Conservation (phyloP, 2,797 vertebrate species). For the Darevskia nairensis region DNA sequence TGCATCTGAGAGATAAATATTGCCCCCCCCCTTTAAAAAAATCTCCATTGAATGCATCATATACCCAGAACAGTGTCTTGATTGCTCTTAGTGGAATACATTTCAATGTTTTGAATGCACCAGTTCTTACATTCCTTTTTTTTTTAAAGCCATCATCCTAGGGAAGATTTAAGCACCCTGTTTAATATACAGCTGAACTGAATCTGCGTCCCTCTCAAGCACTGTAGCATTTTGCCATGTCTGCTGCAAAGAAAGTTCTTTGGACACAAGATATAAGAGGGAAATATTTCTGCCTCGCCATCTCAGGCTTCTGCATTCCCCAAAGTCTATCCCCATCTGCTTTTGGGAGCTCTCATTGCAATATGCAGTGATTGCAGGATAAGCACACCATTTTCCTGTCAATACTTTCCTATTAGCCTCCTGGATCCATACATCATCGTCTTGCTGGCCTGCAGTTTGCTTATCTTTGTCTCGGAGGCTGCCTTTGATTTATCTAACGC, state of each 20-base stretch:
- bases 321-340: slow-evolving; percentile 99
- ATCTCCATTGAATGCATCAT: slow-evolving; percentile 24
- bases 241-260: slow-evolving; percentile 75
- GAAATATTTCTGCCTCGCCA: slow-evolving; percentile 88
- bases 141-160: not conserved
- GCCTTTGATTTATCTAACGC: slow-evolving; percentile 97
- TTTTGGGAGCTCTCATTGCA: slow-evolving; percentile 94
- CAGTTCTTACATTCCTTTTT: slow-evolving; percentile 42
- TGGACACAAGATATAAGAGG: slow-evolving; percentile 82
- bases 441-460: slow-evolving; percentile 94
- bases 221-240: slow-evolving; percentile 61
- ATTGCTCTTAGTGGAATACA: slow-evolving; percentile 48
- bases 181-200: not conserved
- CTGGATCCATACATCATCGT: slow-evolving; percentile 97
- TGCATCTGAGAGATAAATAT: not conserved
- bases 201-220: slow-evolving; percentile 39
- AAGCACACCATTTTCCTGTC: slow-evolving; percentile 99
- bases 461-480: slow-evolving; percentile 93
- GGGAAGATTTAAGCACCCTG: not conserved
- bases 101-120: slow-evolving; percentile 56
- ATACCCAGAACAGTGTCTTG: slow-evolving; percentile 25
- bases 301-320: slow-evolving; percentile 84
- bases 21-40: not conserved
- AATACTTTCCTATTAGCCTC: slow-evolving; percentile 99
- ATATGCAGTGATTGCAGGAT: slow-evolving; percentile 93